Conservation (phyloP, 2,888 invertebrate species). For the Eucera pruinosa region DNA sequence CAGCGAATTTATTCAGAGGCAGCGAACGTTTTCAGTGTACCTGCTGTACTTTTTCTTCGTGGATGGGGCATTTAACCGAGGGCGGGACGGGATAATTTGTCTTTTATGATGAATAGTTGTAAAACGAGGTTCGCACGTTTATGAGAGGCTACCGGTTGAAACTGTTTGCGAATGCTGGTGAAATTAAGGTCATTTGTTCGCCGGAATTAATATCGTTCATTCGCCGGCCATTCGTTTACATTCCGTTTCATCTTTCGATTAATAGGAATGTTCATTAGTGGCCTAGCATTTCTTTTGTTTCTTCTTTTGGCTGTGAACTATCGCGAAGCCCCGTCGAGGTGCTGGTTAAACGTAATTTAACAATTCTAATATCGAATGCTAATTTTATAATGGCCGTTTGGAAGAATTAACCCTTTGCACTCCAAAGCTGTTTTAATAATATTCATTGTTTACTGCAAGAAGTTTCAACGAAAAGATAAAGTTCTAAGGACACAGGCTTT, state of each 20-base stretch:
- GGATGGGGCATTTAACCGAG: slow-evolving; percentile 33
- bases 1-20: slow-evolving; percentile 39
- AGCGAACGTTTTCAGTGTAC: slow-evolving; percentile 35
- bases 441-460: no score
- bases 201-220: slow-evolving; percentile 18
- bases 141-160: slow-evolving; percentile 31
- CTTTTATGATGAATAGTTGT: slow-evolving; percentile 35
- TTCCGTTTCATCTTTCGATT: slow-evolving; percentile 32
- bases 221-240: slow-evolving; percentile 20
- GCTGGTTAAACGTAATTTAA: slow-evolving; percentile 4
- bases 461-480: no score
- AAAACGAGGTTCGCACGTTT: slow-evolving; percentile 39
- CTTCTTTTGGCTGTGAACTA: neutral
- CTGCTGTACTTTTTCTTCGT: slow-evolving; percentile 21
- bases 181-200: slow-evolving; percentile 40
- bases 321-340: neutral
- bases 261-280: slow-evolving; percentile 30
- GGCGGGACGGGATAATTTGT: slow-evolving; percentile 44
- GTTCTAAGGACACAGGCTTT: no score
- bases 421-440: no score
- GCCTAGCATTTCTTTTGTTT: neutral
- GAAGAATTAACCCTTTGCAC: no score
- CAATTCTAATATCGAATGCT: neutral
- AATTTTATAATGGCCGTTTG: neutral
- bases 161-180: slow-evolving; percentile 28